Base-by-base conservation (phyloP, 2,797 vertebrate genomes). In the Poecilia picta region DNA sequence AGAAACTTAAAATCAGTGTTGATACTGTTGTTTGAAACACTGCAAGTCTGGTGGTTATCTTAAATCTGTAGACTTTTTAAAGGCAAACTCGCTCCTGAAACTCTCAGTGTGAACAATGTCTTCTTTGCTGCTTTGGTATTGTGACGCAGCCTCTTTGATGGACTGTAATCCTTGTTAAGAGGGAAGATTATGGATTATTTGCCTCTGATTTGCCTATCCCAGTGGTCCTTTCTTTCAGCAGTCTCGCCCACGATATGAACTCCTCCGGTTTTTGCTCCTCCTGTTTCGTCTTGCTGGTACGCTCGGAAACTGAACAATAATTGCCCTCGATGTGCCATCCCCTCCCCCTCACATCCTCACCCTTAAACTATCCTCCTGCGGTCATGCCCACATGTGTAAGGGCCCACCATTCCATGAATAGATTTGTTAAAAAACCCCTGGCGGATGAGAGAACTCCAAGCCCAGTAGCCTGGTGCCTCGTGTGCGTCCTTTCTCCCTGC, bases 381-480 rank as follows among this genome's bases (percentile, higher is more conserved):
- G 94, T 91, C 90, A 87, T 91, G 93, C 88, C 91, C 94, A 93
- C 95, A 91, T 95, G 93, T 96, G 95, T 94, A 93, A 94, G 93
- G 93, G 77, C 87, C 94, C 92, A 88, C 74, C 83, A 91, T 94
- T n/a, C 83, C 92, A 94, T 97, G 97, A 97, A 98, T 97, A 96
- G 97, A 97, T 97, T 97, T 97, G 97, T 97, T 97, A 97, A 97
- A 33, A 36, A 96, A 94, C 95, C 96, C 95, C 93, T 93, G 95
- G 94, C 94, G 96, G 97, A 96, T 97, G 95, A 96, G 96, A 96
- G 95, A 95, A 95, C 94, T 94, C 94, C 89, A 89, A 95, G 95
- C 93, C 95, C 92, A 84, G 87, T 92, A 96, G 96, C 92, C 64
- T 89, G 94, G 96, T 95, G 7, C 96, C 96, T 97, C 95, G 93